A percentile compares a stretch with the other conserved stretches of the same genome.
These are phyloP conservation scores for Sialis fuliginosa DNA, from an alignment of 2,888 invertebrate species.

Conservation along the genomic window DNA sequence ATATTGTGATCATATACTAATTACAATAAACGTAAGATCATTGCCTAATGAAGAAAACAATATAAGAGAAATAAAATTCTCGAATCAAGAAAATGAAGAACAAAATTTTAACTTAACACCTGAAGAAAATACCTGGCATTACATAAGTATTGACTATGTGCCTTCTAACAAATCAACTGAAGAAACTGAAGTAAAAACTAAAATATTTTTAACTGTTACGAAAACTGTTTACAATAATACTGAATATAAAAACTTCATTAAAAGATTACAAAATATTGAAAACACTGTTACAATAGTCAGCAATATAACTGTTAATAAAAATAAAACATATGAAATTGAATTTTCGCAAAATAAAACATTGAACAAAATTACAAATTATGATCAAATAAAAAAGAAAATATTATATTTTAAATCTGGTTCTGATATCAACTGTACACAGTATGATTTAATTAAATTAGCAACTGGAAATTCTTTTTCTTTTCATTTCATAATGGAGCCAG, in stretches of 20 bases:
- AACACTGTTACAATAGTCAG: background rate
- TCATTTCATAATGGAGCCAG: conserved; percentile 1
- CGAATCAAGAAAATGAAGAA: conserved; percentile 25
- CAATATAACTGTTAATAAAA: background rate
- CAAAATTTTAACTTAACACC: conserved; percentile 30
- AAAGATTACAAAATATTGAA: background rate
- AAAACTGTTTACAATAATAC: background rate
- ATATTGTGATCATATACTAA: background rate
- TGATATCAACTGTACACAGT: conserved; percentile 18
- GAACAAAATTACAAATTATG: background rate
- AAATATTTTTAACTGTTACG: background rate
- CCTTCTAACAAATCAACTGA: background rate
- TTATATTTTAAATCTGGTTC: background rate
- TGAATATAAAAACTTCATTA: background rate
- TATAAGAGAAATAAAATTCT: conserved; percentile 29
- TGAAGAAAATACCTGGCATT: conserved; percentile 41
- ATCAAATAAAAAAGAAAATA: background rate
- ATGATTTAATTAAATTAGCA: conserved; percentile 14
- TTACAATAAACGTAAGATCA: conserved; percentile 14
- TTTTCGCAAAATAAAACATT: background rate
- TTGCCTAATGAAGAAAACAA: conserved; percentile 32
- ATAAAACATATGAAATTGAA: too few relatives aligned
- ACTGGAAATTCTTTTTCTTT: conserved; percentile 1
- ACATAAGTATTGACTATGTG: conserved; percentile 25
- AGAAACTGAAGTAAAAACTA: too few relatives aligned